These are phyloP conservation scores for Microdon myrmicae DNA, from an alignment of 2,888 invertebrate species.

Conservation along the genomic window DNA sequence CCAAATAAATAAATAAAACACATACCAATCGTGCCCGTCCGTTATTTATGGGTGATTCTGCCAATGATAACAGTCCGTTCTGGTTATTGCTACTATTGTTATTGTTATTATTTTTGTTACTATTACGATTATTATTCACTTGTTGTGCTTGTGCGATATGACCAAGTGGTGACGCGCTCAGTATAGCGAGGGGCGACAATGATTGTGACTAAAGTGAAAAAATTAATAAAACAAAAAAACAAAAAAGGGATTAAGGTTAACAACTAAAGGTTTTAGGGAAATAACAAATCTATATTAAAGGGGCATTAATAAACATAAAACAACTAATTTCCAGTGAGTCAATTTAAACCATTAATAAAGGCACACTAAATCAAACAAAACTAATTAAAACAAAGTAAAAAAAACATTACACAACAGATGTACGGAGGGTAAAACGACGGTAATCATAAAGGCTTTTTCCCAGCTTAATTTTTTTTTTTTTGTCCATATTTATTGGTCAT, in stretches of 20 bases:
- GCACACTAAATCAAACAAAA: too few species aligned
- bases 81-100: constrained; percentile 35
- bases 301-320: not conserved
- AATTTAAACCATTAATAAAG: too few species aligned
- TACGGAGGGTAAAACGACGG: too few species aligned
- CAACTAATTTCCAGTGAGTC: too few species aligned
- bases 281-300: not conserved
- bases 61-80: constrained; percentile 56
- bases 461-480: too few species aligned
- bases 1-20: too few species aligned
- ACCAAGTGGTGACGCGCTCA: constrained; percentile 57
- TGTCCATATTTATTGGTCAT: too few species aligned
- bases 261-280: not conserved
- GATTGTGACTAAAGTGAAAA: constrained; percentile 54
- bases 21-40: constrained; percentile 58
- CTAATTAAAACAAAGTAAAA: too few species aligned
- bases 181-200: constrained; percentile 56
- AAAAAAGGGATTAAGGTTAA: constrained; percentile 25
- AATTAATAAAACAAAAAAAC: constrained; percentile 34
- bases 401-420: too few species aligned
- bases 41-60: constrained; percentile 53
- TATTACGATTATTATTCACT: constrained; percentile 47
- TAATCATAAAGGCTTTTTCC: too few species aligned
- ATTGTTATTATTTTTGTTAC: constrained; percentile 35
- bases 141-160: constrained; percentile 55